Base-by-base conservation (phyloP, 2,888 invertebrate genomes). In the Ecliptopera silaceata region DNA sequence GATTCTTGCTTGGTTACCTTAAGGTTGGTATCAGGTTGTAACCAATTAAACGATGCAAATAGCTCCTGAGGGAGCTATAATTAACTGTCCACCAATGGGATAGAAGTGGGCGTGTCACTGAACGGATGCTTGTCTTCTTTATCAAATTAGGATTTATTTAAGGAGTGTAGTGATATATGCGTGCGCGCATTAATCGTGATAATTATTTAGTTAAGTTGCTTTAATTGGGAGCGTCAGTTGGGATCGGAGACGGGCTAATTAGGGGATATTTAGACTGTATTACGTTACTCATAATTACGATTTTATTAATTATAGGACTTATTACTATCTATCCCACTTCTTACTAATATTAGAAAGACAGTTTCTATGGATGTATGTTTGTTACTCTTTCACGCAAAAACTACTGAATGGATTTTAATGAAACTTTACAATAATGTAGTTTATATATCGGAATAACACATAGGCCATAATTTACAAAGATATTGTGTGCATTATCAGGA, bases 141-240 rank as follows among this genome's bases (percentile, higher is more conserved):
- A 80, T 86, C 82, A 82, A 86, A 82, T 77, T 78, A 72, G 80
- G 78, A 84, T 84, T 86, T 89, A 90, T 89, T 87, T 83, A 82
- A 76, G 76, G 75, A 68, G 74, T 69, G 62, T 66, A 58, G 73
- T 87, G 89, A 90, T 77, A 80, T 82, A 90, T 88, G 82, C 65
- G 76, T 60, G 68, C 64, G 77, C 69, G 80, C 88, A 89, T 90
- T 89, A 90, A 90, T 91, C 84, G 86, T 86, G 84, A 88, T 91
- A 88, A 88, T 91, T 89, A 91, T 90, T 88, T 88, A 86, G 90
- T 88, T 88, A 81, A 26, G 26, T 82, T 74, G 56, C 70, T 76
- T 79, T 88, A 89, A 89, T 89, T 88, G 85, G 88, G 75, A 72
- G 77, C 80, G 89, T 85, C 87, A 82, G 71, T 71, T 80, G 77